phyloP scores from a whole-genome alignment of 1,140 invertebrate genomes.

The Onthophagus taurus region DNA sequence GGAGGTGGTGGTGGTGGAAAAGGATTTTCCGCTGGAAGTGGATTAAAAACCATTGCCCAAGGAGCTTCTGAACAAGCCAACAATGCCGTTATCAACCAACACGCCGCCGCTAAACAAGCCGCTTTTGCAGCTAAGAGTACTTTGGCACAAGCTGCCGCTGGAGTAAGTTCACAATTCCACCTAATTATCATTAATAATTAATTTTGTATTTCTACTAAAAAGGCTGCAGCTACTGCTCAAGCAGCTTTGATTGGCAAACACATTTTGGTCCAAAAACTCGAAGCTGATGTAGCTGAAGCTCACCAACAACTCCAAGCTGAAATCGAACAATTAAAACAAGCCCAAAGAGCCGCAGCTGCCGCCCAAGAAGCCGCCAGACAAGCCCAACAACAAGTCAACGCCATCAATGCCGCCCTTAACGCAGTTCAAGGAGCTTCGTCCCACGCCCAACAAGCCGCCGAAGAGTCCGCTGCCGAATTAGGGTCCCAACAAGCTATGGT shows the following conservation, averaged over 20 bases:
- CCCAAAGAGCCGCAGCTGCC: conserved; percentile 3
- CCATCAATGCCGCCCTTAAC: conserved; percentile 9
- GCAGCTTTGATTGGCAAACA: conserved; percentile 11
- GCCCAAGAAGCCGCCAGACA: conserved; percentile 5
- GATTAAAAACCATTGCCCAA: conserved; percentile 10
- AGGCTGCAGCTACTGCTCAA: conserved; percentile 8
- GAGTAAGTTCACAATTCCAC: conserved; percentile 1
- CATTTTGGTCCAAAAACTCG: conserved; percentile 11
- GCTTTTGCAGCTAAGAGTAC: conserved; percentile 10
- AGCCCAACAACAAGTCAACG: conserved; percentile 8
- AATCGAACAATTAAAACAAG: conserved; percentile 8
- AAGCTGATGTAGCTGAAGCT: conserved; percentile 6
- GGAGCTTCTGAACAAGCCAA: conserved; percentile 11
- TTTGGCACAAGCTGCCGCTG: conserved; percentile 10
- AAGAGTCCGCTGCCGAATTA: conserved; percentile 5
- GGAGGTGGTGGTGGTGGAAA: conserved; percentile 4
- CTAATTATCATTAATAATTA: neutral
- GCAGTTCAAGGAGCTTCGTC: conserved; percentile 6
- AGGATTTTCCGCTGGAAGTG: conserved; percentile 9
- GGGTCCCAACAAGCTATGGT: conserved; percentile 11
- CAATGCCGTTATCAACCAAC: conserved; percentile 10
- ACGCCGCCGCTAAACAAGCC: conserved; percentile 8
- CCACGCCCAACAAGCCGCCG: conserved; percentile 9
- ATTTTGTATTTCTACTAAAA: neutral
- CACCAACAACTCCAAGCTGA: conserved; percentile 10